Evolutionary conservation across 2,888 invertebrate species (phyloP).

Genomic region (Perizoma flavofasciatum): DNA sequence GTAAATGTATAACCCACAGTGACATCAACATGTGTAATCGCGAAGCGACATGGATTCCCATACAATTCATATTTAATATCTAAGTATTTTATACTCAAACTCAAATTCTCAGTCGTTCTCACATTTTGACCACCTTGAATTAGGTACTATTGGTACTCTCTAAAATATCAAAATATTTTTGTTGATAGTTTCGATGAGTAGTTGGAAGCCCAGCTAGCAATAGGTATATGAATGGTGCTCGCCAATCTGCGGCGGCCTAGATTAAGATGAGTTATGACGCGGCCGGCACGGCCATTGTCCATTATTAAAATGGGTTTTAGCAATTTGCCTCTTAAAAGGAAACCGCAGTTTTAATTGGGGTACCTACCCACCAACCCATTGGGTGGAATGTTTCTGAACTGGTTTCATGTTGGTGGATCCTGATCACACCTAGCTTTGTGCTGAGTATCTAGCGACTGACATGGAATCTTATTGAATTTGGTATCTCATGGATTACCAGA

Average conservation of each 20-base stretch:
- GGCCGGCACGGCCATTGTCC: conserved; percentile 23
- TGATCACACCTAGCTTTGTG: conserved; percentile 5
- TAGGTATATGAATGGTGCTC: conserved; percentile 5
- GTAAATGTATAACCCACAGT: no score
- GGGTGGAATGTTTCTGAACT: conserved; percentile 7
- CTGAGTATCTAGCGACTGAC: neutral
- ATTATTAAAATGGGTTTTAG: conserved; percentile 35
- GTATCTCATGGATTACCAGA: no score
- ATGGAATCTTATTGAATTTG: no score
- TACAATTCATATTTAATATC: no score
- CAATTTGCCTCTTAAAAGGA: conserved; percentile 33
- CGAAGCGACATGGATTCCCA: no score
- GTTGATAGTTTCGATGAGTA: neutral
- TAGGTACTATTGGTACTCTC: no score
- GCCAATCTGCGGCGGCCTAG: conserved; percentile 36
- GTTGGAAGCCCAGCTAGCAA: conserved; percentile 5
- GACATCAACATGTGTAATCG: no score
- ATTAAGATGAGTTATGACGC: conserved; percentile 34
- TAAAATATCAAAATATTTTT: no score
- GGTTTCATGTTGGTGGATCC: no score
- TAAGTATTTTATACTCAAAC: no score
- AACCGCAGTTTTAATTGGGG: conserved; percentile 31
- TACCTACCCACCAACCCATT: neutral
- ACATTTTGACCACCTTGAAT: no score
- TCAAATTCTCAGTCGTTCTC: no score